Conservation (phyloP, 2,888 invertebrate species). For the Drosophila emarginata region DNA sequence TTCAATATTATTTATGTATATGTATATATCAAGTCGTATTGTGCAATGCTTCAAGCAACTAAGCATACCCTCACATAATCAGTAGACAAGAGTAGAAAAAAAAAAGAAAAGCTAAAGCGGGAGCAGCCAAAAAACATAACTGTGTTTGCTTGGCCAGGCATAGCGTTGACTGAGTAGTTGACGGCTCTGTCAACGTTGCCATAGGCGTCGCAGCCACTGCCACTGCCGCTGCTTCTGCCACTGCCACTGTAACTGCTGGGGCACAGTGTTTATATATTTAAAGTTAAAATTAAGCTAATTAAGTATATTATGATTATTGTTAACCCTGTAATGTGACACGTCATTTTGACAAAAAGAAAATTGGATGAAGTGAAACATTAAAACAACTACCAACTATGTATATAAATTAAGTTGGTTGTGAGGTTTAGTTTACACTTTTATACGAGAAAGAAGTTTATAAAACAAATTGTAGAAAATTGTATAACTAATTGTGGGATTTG, state of each 20-base stretch:
- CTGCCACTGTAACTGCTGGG: conserved; percentile 20
- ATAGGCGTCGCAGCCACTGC: conserved; percentile 1
- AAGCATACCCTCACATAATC: background rate
- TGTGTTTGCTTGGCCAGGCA: conserved; percentile 72
- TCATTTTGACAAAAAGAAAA: background rate
- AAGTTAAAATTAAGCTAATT: conserved; percentile 5
- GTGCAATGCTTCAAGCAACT: background rate
- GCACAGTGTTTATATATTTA: conserved; percentile 3
- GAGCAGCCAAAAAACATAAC: conserved; percentile 61
- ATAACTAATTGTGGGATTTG: no score
- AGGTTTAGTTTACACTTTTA: no score
- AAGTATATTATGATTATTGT: conserved; percentile 5
- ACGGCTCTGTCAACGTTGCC: conserved; percentile 11
- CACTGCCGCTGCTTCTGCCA: conserved; percentile 12
- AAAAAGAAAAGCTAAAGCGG: conserved; percentile 26
- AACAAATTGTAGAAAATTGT: no score
- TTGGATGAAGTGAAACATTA: no score
- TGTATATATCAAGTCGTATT: no score
- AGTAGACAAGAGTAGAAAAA: background rate
- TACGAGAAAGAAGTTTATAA: no score
- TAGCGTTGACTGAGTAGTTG: conserved; percentile 39
- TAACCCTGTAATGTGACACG: conserved; percentile 7
- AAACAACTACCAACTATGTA: no score
- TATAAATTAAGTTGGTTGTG: no score
- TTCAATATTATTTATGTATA: no score